Conservation (phyloP, 2,113 vertebrate species). For the Verasper variegatus region DNA sequence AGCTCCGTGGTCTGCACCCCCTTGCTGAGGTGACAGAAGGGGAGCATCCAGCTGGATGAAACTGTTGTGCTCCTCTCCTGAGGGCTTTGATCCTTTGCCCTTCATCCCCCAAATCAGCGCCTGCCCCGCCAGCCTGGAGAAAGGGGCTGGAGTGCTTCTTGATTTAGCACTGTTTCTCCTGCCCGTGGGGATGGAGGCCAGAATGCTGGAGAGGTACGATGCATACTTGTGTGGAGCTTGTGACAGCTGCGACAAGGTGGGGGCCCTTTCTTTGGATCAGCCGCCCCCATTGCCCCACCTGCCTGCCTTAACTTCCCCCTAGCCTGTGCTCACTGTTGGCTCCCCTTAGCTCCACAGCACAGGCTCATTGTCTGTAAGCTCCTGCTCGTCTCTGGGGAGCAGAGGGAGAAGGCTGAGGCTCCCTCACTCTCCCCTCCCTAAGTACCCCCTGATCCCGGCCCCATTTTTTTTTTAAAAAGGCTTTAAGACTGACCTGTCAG, state of each 20-base stretch:
- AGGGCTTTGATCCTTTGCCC: constrained; percentile 74
- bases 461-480: constrained; percentile 73
- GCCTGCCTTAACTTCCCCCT: constrained; percentile 43
- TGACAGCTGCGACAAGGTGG: constrained; percentile 72
- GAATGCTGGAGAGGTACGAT: constrained; percentile 26
- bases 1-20: constrained; percentile 45
- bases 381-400: constrained; percentile 67
- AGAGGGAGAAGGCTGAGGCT: constrained; percentile 59
- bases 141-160: constrained; percentile 57
- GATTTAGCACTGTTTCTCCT: constrained; percentile 67
- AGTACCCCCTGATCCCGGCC: constrained; percentile 71
- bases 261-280: constrained; percentile 27
- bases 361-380: constrained; percentile 67
- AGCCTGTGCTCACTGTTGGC: constrained; percentile 36
- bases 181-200: constrained; percentile 23
- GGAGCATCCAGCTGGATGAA: constrained; percentile 75
- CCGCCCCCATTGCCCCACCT: constrained; percentile 31
- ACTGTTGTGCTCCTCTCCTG: constrained; percentile 71
- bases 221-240: constrained; percentile 52
- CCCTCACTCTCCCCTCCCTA: constrained; percentile 53
- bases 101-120: constrained; percentile 61
- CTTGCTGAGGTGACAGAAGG: constrained; percentile 70
- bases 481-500: constrained; percentile 80
- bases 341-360: constrained; percentile 44
- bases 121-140: constrained; percentile 48